These are phyloP conservation scores for Stegastes partitus DNA, from an alignment of 2,113 vertebrate species.

Conservation along the genomic window DNA sequence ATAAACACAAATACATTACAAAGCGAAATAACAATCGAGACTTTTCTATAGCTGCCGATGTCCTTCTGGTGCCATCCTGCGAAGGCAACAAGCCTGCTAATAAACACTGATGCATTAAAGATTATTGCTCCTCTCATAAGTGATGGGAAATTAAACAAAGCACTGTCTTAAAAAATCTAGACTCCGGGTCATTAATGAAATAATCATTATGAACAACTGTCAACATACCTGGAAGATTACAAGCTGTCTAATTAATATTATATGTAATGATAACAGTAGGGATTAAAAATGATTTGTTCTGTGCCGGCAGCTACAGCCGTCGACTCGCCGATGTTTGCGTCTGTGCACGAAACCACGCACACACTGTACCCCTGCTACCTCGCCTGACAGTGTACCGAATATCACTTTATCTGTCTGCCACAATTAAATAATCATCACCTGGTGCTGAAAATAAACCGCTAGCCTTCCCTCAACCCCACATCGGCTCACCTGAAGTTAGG, in stretches of 20 bases:
- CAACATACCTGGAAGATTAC: conserved; percentile 34
- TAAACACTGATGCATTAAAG: conserved; percentile 17
- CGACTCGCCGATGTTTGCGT: background rate
- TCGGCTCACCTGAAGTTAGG: conserved; percentile 26
- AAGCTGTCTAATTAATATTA: conserved; percentile 32
- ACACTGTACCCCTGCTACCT: conserved; percentile 9
- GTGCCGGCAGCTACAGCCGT: background rate
- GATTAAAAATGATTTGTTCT: conserved; percentile 26
- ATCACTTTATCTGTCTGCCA: conserved; percentile 29
- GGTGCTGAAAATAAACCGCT: conserved; percentile 27
- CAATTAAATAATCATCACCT: conserved; percentile 55
- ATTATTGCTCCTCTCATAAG: conserved; percentile 34
- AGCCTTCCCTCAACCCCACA: conserved; percentile 33
- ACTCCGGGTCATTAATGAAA: conserved; percentile 32
- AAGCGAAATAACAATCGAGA: background rate
- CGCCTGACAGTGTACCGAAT: conserved; percentile 6
- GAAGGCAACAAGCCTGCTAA: conserved; percentile 14
- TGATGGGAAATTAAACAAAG: conserved; percentile 21
- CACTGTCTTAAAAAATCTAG: conserved; percentile 15
- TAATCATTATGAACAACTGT: conserved; percentile 16
- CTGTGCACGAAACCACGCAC: conserved; percentile 3
- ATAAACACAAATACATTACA: background rate
- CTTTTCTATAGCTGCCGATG: background rate
- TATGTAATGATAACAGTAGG: conserved; percentile 1
- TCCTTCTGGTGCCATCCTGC: too few relatives aligned